A percentile compares a stretch with the other conserved stretches of the same genome.
Conservation (phyloP, 1,140 invertebrate species). For the Heliconius hermathena region DNA sequence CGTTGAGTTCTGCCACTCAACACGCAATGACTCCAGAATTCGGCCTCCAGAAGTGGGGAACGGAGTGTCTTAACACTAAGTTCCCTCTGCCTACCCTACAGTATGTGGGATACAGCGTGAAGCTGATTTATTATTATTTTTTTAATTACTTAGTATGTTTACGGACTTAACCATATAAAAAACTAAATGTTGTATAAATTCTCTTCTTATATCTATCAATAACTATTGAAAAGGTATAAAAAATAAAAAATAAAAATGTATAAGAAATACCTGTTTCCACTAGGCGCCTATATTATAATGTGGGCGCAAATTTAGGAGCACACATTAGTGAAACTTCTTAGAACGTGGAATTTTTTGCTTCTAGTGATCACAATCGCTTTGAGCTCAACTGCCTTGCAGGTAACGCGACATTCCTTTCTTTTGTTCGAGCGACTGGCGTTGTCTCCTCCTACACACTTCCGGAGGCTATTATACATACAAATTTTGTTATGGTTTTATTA, state of each 20-base stretch:
- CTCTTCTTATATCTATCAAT: neutral
- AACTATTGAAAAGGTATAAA: neutral
- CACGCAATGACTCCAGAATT: too few species aligned
- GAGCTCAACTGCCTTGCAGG: conserved; percentile 27
- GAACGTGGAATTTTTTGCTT: conserved; percentile 37
- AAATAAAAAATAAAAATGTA: neutral
- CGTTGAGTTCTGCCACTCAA: too few species aligned
- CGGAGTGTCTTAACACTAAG: too few species aligned
- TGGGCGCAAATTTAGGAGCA: neutral
- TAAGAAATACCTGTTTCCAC: neutral
- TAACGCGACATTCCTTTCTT: conserved; percentile 57
- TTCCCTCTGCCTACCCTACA: too few species aligned
- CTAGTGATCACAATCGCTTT: conserved; percentile 35
- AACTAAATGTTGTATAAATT: neutral
- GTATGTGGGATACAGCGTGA: too few species aligned
- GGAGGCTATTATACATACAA: conserved; percentile 47
- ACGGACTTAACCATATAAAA: too few species aligned
- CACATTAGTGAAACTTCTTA: conserved; percentile 17
- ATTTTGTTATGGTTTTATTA: conserved; percentile 29
- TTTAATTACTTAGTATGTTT: too few species aligned
- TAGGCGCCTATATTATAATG: neutral
- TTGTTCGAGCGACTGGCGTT: conserved; percentile 50
- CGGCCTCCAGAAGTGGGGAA: too few species aligned
- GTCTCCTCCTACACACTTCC: conserved; percentile 61
- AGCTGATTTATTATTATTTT: too few species aligned